Conservation (phyloP, 2,888 invertebrate species). For the Acronicta leporina region DNA sequence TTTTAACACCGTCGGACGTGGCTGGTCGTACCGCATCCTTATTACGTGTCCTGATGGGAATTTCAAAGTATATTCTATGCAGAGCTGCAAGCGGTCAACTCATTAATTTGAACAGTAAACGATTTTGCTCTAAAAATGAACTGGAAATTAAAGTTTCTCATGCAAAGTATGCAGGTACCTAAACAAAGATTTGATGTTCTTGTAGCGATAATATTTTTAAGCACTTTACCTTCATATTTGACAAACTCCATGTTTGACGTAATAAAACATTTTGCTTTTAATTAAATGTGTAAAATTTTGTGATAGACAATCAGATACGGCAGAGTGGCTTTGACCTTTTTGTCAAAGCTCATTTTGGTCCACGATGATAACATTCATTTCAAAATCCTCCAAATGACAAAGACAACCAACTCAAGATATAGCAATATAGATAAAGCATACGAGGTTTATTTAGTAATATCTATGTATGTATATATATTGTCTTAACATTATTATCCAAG, state of each 20-base stretch:
- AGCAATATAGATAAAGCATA: neutral
- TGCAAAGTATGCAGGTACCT: conserved; percentile 5
- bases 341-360: conserved; percentile 35
- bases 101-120: conserved; percentile 35
- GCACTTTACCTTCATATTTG: conserved; percentile 6
- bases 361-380: conserved; percentile 35
- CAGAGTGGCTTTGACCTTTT: conserved; percentile 38
- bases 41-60: conserved; percentile 68
- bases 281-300: conserved; percentile 28
- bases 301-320: conserved; percentile 22
- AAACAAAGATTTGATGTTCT: conserved; percentile 6
- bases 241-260: conserved; percentile 5
- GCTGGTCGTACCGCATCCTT: conserved; percentile 59
- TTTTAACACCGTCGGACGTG: conserved; percentile 79
- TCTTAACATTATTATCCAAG: too few species aligned
- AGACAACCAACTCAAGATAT: neutral
- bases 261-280: conserved; percentile 23
- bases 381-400: conserved; percentile 21
- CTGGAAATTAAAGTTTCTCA: conserved; percentile 6
- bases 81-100: conserved; percentile 29
- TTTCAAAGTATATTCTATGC: conserved; percentile 44
- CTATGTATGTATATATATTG: too few species aligned
- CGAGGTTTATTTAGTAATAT: too few species aligned
- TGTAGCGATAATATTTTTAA: neutral
- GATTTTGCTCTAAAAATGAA: conserved; percentile 16